phyloP scores from a whole-genome alignment of 2,888 invertebrate genomes.

The Leucozona laternaria region DNA sequence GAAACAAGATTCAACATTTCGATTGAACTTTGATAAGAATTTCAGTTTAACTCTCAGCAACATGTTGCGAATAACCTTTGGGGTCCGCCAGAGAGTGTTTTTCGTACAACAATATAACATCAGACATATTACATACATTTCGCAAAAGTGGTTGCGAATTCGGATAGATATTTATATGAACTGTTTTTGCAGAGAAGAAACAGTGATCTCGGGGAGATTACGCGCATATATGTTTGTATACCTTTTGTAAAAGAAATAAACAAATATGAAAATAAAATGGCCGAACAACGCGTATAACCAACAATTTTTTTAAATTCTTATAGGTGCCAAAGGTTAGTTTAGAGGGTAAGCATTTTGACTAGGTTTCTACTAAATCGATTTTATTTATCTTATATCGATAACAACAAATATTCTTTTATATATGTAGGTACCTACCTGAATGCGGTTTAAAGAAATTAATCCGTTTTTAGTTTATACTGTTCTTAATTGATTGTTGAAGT shows the following conservation, averaged over 20 bases:
- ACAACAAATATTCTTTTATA: not conserved
- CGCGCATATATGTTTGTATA: not conserved
- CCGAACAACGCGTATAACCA: conserved; percentile 33
- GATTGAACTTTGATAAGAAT: conserved; percentile 75
- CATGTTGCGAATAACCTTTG: conserved; percentile 75
- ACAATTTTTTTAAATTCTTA: conserved; percentile 59
- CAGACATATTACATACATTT: conserved; percentile 52
- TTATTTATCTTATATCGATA: not conserved
- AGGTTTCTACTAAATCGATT: conserved; percentile 7
- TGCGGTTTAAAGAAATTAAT: too few relatives aligned
- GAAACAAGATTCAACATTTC: conserved; percentile 69
- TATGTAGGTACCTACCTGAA: too few relatives aligned
- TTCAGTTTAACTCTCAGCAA: conserved; percentile 71
- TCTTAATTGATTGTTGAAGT: too few relatives aligned
- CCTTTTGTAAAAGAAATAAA: not conserved
- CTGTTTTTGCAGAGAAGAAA: conserved; percentile 54
- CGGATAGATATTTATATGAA: not conserved
- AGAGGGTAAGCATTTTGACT: conserved; percentile 41
- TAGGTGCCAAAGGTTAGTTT: conserved; percentile 36
- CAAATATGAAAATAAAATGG: conserved; percentile 9
- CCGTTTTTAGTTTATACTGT: too few relatives aligned
- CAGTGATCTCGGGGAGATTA: conserved; percentile 50
- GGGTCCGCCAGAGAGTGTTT: conserved; percentile 63
- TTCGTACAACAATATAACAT: conserved; percentile 29
- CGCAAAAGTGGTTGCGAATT: conserved; percentile 39